Base-by-base conservation (phyloP, 2,888 invertebrate species). In the Lobophora halterata region DNA sequence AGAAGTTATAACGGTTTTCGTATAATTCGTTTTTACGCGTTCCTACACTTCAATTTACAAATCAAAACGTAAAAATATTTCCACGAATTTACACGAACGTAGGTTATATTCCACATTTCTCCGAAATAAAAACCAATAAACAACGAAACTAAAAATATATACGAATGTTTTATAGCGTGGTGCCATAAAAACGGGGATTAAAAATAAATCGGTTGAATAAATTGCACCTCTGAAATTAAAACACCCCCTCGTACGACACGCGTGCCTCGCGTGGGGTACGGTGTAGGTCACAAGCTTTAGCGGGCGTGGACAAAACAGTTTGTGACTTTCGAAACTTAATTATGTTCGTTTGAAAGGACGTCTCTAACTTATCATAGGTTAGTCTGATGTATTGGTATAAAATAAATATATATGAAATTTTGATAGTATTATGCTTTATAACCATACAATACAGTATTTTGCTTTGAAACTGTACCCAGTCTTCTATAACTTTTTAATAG, bases 161-260 rank as follows among this genome's bases (percentile, higher is more conserved):
- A 78, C 75, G 77, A 76, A 77, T 76, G 65, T 76, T 82, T 86
- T 86, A 85, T 83, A 72, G 79, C 81, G 76, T 69, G 73, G 77
- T 71, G 68, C 71, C 78, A 83, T 86, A 87, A 87, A 85, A 86
- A 85, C 80, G 82, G 74, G 86, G 83, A 87, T 87, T 86, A 87
- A 87, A 86, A 87, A 85, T 86, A 85, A 87, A 87, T 87, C 83
- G 86, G 85, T 85, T 81, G 86, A 86, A 83, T 86, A 86, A 86
- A 87, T 85, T 85, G 85, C 81, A 85, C 82, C 83, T 83, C 82
- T 83, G 82, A 87, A 87, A 86, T 85, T 86, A 85, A 85, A 87
- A 83, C 79, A 75, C 81, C 78, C 86, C 81, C 83, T 82, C 83
- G 69, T 71, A 50, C 50, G 79, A 78, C 79, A 81, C 80, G 80